A percentile compares a stretch with the other conserved stretches of the same genome.
Conservation (phyloP, 2,113 vertebrate species). For the Lepisosteus oculatus region DNA sequence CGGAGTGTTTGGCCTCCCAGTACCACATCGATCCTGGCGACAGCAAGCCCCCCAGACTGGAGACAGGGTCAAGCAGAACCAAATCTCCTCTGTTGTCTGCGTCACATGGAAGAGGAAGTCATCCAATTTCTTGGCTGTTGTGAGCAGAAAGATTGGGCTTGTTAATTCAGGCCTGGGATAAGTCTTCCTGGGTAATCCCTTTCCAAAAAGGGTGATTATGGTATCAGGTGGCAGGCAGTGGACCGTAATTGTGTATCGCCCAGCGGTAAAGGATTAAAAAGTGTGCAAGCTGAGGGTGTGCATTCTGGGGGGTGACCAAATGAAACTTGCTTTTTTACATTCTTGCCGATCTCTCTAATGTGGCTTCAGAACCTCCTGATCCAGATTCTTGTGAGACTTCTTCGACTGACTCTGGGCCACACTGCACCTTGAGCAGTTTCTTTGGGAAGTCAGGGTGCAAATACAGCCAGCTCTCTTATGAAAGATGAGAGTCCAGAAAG, state of each 20-base stretch:
- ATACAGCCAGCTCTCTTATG: too few species aligned
- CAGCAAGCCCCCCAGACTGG: not conserved
- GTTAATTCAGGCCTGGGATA: slow-evolving; percentile 22
- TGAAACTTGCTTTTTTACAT: not conserved
- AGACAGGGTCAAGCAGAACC: not conserved
- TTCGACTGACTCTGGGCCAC: too few species aligned
- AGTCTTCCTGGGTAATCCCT: slow-evolving; percentile 28
- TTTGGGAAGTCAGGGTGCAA: too few species aligned
- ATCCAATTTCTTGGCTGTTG: not conserved
- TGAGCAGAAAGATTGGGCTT: not conserved
- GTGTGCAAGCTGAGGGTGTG: slow-evolving; percentile 1
- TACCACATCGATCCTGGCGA: not conserved
- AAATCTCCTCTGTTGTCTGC: not conserved
- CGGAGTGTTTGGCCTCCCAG: not conserved
- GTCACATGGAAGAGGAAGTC: not conserved
- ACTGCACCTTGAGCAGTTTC: too few species aligned
- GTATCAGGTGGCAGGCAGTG: slow-evolving; percentile 45
- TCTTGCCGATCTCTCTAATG: not conserved
- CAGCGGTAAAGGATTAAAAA: slow-evolving; percentile 44
- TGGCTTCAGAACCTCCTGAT: too few species aligned
- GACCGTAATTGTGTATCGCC: slow-evolving; percentile 41
- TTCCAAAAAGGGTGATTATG: slow-evolving; percentile 43
- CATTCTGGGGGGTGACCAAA: not conserved
- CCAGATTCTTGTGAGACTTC: too few species aligned
- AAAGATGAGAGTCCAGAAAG: too few species aligned